phyloP scores from a whole-genome alignment of 1,140 invertebrate genomes.

The Sinonovacula constricta region DNA sequence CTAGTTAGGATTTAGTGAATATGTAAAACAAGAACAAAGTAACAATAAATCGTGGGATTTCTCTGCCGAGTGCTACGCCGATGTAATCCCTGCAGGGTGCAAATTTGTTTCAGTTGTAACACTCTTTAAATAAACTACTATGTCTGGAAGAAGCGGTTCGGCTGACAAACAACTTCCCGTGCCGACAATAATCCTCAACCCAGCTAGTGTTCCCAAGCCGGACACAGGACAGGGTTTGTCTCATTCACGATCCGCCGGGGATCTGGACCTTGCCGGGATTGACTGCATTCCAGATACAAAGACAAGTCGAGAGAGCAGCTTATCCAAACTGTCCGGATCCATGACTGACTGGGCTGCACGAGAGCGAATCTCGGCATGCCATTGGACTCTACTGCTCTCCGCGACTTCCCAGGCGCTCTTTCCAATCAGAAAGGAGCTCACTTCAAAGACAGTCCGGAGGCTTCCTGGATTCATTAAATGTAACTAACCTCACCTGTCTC shows the following conservation, averaged over 20 bases:
- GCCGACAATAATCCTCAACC: conserved; percentile 42
- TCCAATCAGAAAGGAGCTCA: background rate
- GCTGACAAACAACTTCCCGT: conserved; percentile 11
- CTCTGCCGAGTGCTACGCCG: no score
- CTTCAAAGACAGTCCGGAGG: conserved; percentile 17
- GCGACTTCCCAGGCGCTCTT: conserved; percentile 11
- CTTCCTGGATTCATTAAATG: conserved; percentile 29
- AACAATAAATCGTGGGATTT: no score
- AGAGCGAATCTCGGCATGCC: conserved; percentile 1
- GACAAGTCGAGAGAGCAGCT: background rate
- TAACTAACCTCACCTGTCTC: conserved; percentile 19
- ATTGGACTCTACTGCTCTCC: conserved; percentile 49
- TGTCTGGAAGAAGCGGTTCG: background rate
- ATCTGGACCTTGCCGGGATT: conserved; percentile 16
- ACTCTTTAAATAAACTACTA: background rate
- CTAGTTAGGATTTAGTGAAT: no score
- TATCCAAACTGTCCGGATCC: conserved; percentile 32
- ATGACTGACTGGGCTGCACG: conserved; percentile 25
- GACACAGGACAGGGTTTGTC: conserved; percentile 9
- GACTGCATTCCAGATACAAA: conserved; percentile 10
- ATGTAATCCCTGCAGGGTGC: no score
- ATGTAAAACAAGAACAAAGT: no score
- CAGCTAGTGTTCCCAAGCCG: background rate
- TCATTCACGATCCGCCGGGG: conserved; percentile 41
- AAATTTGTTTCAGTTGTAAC: background rate